phyloP scores from a whole-genome alignment of 2,888 invertebrate species.

The Leptinotarsa peninsularis region DNA sequence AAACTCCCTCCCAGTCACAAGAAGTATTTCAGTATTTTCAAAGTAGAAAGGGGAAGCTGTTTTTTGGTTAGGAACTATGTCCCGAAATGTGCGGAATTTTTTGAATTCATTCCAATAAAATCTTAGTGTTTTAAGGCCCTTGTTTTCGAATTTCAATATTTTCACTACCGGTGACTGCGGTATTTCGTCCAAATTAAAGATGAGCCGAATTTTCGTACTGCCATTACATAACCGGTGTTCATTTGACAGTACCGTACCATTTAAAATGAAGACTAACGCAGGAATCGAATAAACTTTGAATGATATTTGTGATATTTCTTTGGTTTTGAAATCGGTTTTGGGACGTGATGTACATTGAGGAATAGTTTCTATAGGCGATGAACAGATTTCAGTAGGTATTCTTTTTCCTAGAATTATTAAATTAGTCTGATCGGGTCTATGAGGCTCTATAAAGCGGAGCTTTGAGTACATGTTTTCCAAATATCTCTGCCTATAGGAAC shows the following conservation, averaged over 20 bases:
- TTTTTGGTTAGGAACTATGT: conserved; percentile 33
- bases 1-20: conserved; percentile 68
- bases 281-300: conserved; percentile 22
- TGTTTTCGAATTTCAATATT: conserved; percentile 52
- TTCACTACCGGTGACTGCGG: conserved; percentile 37
- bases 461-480: conserved; percentile 26
- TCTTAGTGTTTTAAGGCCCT: conserved; percentile 49
- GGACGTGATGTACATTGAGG: too few relatives aligned
- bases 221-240: conserved; percentile 1
- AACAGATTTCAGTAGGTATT: not conserved
- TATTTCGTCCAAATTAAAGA: conserved; percentile 49
- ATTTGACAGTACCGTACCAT: conserved; percentile 31
- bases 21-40: conserved; percentile 69
- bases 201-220: conserved; percentile 33
- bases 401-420: conserved; percentile 27
- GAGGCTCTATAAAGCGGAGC: conserved; percentile 40
- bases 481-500: conserved; percentile 49
- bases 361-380: not conserved
- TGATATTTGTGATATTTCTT: not conserved
- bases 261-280: conserved; percentile 40
- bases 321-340: not conserved
- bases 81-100: conserved; percentile 59
- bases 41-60: conserved; percentile 67
- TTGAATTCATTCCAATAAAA: conserved; percentile 53
- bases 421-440: conserved; percentile 11